phyloP scores from a whole-genome alignment of 2,113 vertebrate species.

The Oostethus manadensis region DNA sequence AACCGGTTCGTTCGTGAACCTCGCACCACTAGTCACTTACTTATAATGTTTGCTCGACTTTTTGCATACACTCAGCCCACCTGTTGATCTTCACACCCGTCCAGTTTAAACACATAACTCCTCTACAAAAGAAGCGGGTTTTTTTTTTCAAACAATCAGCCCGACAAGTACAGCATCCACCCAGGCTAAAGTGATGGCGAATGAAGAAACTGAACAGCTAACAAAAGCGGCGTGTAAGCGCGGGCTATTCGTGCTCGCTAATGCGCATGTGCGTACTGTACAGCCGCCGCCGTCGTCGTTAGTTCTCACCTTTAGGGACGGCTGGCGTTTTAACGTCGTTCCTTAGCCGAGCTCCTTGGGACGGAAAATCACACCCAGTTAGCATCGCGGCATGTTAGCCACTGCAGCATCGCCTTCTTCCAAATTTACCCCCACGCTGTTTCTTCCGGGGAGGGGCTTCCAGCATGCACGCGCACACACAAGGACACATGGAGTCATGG shows the following conservation, averaged over 20 bases:
- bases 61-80: too few relatives aligned
- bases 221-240: not conserved
- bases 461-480: conserved; percentile 10
- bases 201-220: not conserved
- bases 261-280: not conserved
- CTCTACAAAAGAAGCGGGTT: too few relatives aligned
- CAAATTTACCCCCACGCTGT: conserved; percentile 33
- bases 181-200: not conserved
- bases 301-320: not conserved
- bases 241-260: not conserved
- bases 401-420: conserved; percentile 2
- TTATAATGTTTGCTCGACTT: too few relatives aligned
- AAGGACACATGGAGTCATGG: not conserved
- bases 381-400: not conserved
- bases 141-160: too few relatives aligned
- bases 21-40: too few relatives aligned
- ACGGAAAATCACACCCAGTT: not conserved
- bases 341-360: not conserved
- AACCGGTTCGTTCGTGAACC: too few relatives aligned
- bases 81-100: too few relatives aligned
- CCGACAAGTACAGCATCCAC: conserved; percentile 10
- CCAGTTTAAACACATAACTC: too few relatives aligned
- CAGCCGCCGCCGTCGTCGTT: not conserved
- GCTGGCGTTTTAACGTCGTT: not conserved
- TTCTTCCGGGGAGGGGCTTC: conserved; percentile 72